Conservation (phyloP, 2,797 vertebrate species). For the Molothrus ater region DNA sequence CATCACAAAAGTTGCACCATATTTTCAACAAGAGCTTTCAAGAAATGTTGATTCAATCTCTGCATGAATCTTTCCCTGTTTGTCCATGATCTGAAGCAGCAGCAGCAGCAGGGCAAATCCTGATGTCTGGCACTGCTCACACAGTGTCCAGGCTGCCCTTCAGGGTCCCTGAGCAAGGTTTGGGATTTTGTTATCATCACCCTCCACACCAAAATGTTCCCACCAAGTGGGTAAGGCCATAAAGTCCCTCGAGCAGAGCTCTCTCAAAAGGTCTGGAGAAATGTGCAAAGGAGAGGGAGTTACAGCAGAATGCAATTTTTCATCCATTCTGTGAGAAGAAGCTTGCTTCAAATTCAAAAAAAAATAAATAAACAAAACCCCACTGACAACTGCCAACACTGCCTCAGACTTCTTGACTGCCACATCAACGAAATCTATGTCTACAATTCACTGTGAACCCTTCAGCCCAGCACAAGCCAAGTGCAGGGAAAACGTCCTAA, state of each 20-base stretch:
- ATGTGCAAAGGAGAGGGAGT: background rate
- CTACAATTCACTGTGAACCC: background rate
- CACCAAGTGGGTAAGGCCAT: background rate
- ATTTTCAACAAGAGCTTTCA: background rate
- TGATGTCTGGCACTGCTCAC: background rate
- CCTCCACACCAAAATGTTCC: background rate
- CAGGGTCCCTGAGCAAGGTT: rapidly evolving
- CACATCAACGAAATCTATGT: background rate
- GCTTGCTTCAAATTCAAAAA: background rate
- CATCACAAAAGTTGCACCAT: background rate
- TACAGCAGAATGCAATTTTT: background rate
- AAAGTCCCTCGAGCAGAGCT: background rate
- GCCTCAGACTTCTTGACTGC: background rate
- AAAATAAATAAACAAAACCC: background rate
- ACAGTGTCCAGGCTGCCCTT: background rate
- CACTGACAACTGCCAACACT: background rate
- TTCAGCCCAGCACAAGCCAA: background rate
- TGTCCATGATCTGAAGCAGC: background rate
- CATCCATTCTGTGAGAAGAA: background rate
- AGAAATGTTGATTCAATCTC: rapidly evolving
- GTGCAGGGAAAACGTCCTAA: background rate
- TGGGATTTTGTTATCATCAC: rapidly evolving
- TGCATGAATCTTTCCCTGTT: rapidly evolving
- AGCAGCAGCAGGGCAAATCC: background rate
- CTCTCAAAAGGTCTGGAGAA: background rate